These are phyloP conservation scores for Eupithecia abbreviata DNA, from an alignment of 2,888 invertebrate genomes.

Conservation along the genomic window DNA sequence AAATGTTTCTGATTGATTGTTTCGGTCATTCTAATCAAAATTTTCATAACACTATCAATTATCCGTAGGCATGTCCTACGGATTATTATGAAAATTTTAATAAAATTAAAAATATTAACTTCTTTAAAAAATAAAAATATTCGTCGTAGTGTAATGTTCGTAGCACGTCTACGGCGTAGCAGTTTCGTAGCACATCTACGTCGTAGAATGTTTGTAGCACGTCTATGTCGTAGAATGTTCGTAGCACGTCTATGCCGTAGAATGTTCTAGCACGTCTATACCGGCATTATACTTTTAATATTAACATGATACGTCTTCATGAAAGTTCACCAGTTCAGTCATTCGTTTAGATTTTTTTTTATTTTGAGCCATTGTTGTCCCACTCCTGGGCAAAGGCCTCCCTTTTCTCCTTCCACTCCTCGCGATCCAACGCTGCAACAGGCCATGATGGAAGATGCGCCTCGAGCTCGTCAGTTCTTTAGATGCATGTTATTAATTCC, in stretches of 20 bases:
- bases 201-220: constrained; percentile 25
- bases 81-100: neutral
- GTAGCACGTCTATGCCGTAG: neutral
- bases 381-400: too few species aligned
- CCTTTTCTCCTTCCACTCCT: too few species aligned
- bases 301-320: too few species aligned
- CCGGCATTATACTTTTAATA: too few species aligned
- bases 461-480: neutral
- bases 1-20: neutral
- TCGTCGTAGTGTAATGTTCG: neutral
- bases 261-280: neutral
- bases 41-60: too few species aligned
- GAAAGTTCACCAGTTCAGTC: too few species aligned
- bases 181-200: neutral
- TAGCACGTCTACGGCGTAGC: neutral
- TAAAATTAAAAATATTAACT: too few species aligned
- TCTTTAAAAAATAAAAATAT: too few species aligned
- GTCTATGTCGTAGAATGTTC: constrained; percentile 44
- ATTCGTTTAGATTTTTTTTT: too few species aligned
- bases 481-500: neutral
- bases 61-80: neutral
- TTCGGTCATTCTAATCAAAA: neutral
- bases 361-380: too few species aligned
- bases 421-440: too few species aligned
- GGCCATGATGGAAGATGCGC: too few species aligned